phyloP scores from a whole-genome alignment of 2,113 vertebrate species.

The Erinaceus europaeus region DNA sequence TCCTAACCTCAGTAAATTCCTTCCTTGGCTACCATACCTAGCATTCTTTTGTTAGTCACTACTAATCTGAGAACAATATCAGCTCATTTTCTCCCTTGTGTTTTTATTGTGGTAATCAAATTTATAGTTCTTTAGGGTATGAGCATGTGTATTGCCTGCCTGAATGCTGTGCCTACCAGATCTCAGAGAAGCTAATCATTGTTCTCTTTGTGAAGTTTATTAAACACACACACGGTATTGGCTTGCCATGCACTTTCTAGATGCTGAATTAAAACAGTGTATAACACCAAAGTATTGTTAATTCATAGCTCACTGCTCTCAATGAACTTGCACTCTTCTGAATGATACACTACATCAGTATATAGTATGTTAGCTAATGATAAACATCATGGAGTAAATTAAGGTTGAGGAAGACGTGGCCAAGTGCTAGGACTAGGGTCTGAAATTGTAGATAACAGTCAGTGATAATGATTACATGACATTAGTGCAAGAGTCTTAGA shows the following conservation, averaged over 20 bases:
- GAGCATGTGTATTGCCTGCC: not conserved
- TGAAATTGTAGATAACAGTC: not conserved
- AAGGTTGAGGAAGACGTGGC: not conserved
- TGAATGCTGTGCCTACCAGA: not conserved
- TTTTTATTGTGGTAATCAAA: not conserved
- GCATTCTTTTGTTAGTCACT: not conserved
- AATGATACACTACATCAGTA: no score
- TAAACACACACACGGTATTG: not conserved
- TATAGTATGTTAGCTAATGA: not conserved
- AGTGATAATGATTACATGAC: no score
- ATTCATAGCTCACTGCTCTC: not conserved
- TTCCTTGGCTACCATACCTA: not conserved
- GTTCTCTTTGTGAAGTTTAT: not conserved
- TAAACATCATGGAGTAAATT: not conserved
- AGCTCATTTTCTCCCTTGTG: not conserved
- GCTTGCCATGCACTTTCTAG: not conserved
- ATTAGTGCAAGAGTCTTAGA: not conserved
- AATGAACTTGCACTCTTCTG: not conserved
- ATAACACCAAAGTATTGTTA: not conserved
- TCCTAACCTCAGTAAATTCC: not conserved
- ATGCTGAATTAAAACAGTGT: not conserved
- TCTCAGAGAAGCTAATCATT: not conserved
- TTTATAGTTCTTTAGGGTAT: not conserved
- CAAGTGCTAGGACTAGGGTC: not conserved
- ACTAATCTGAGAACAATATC: no score